Evolutionary conservation across 2,888 invertebrate species (phyloP).

Genomic region (Synergus japonicus): DNA sequence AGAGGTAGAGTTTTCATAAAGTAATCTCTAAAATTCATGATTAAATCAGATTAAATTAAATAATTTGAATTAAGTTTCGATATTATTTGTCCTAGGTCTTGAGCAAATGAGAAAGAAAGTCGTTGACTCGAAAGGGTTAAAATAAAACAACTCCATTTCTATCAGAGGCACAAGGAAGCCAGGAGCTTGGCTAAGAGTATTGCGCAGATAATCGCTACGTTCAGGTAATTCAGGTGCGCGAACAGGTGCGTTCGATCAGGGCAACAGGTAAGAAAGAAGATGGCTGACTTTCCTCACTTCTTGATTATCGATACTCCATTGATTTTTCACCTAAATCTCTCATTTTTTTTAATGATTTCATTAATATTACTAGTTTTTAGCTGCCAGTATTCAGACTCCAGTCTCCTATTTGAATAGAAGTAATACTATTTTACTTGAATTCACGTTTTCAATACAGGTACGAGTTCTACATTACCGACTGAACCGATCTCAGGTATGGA

Average conservation of each 20-base stretch:
- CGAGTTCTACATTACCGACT: conserved; percentile 32
- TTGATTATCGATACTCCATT: conserved; percentile 24
- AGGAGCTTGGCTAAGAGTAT: conserved; percentile 54
- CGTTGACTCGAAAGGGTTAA: conserved; percentile 62
- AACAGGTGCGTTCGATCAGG: conserved; percentile 68
- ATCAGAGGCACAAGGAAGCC: conserved; percentile 61
- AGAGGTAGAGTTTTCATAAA: not conserved
- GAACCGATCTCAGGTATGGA: conserved; percentile 42
- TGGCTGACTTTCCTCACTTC: conserved; percentile 46
- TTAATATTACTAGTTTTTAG: not conserved
- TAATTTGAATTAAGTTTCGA: not conserved
- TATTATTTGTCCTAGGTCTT: not conserved
- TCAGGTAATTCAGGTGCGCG: conserved; percentile 72
- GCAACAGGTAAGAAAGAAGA: conserved; percentile 59
- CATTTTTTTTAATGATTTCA: not conserved
- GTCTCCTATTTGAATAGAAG: not conserved
- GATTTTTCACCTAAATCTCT: not conserved
- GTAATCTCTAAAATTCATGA: not conserved
- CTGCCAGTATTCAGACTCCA: not conserved
- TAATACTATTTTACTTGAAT: not conserved
- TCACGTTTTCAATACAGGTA: not conserved
- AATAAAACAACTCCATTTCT: conserved; percentile 64
- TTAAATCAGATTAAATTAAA: not conserved
- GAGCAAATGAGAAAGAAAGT: conserved; percentile 27
- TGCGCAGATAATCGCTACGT: conserved; percentile 68